Base-by-base conservation (phyloP, 2,113 vertebrate genomes). In the Phaethornis superciliosus region DNA sequence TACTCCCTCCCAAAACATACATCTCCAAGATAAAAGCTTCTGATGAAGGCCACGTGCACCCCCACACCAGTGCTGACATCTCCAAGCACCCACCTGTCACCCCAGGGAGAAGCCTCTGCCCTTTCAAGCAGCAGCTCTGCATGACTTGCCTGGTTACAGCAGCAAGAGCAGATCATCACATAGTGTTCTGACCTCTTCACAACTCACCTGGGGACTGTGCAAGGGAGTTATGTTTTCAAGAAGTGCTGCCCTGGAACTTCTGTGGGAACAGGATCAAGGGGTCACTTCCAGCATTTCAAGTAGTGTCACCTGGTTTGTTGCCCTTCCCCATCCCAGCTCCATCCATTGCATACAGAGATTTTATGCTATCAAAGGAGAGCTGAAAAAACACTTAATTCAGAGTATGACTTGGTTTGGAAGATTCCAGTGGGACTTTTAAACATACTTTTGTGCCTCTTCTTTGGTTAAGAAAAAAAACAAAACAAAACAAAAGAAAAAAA, bases 371-470 rank as follows among this genome's bases (percentile, higher is more conserved):
- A 64, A 14, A 75, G 64, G 6, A 3, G 27, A 21, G 74, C 63
- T 80, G 64, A 51, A 77, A 80, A 86, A 84, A 44, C 9, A 21
- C 59, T 54, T 67, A 15, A 14, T 32, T 5, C 15, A 81, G 49
- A 77, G 22, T 4, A 69, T 27, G 52, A 64, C 26, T 58, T 11
- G 62, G 13, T 59, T 27, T 27, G 22, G 17, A 52, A 5, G 3
- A 71, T 64, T 81, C 72, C 55, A 84, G 60, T 64, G 88, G 81
- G 87, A 70, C 85, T 91, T 83, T 46, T 49, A 71, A 77, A 87
- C 52, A 4, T n/a, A 81, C 63, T 91, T 95, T 56, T 59, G 54
- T 71, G 55, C 72, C 90, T 95, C 60, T 81, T 96, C 88, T 97
- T 96, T 96, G 91, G 95, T 87, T 78, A 96, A 80, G 59, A 23